Evolutionary conservation across 2,888 invertebrate genomes (phyloP), one percentile per base, ranked within the genome.

Genomic region (Hoplodrina blanda): DNA sequence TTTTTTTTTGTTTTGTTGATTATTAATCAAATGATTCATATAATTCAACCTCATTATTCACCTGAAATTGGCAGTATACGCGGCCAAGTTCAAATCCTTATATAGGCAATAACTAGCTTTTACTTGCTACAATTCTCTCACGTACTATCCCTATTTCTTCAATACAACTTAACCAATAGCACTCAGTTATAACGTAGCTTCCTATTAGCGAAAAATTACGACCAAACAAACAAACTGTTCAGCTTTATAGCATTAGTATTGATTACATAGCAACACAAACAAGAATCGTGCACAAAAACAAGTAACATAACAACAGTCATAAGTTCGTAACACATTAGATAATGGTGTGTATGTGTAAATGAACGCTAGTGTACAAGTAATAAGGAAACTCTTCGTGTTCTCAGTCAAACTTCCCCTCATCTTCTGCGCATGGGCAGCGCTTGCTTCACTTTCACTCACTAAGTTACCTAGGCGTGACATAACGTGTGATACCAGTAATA

Each of bases 381-480:
- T 87, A 84, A 88, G 88, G 89, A 89, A 89, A 88, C 56, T 46
- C 56, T 46, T 57, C 20, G 49, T 76, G 55, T 52, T 63, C 66
- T 76, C 53, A 73, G 69, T 78, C 82, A 81, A 81, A 82, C 80
- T 85, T 82, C 81, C 78, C 82, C 78, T 84, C 87, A 87, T 88
- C 88, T 89, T 65, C 78, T 82, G 80, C 81, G 81, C 50, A 74
- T 60, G 67, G 50, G 50, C 76, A 56, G 68, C 68, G 81, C 85
- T 73, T 69, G 44, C 66, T 74, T 74, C 82, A 90, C 92, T 92
- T 92, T 92, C 92, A 92, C 92, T 90, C 69, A 85, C 88, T 86
- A 78, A 84, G 73, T 59, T 73, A 64, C 44, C 65, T 64, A 76
- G 30, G 19, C 53, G 53, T 84, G 83, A 85, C 77, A 80, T 85